Evolutionary conservation across 2,888 invertebrate species (phyloP).

Genomic region (Hyposoter dolosus): DNA sequence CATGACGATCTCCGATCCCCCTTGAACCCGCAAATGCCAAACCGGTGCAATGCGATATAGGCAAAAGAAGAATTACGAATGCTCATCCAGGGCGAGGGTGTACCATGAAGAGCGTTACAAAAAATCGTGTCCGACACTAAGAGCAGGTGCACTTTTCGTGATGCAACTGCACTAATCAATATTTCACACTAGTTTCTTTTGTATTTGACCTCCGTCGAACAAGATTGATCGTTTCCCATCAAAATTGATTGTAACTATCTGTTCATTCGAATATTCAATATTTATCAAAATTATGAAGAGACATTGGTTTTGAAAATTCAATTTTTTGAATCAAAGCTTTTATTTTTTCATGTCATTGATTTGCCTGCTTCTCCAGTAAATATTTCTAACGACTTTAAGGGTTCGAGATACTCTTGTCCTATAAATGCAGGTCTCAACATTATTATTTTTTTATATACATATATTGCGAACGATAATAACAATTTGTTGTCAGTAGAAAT

Average conservation of each 20-base stretch:
- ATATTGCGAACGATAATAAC: not conserved
- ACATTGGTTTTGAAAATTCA: not conserved
- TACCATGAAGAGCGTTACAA: conserved; percentile 25
- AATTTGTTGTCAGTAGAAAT: not conserved
- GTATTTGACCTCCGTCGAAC: not conserved
- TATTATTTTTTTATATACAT: not conserved
- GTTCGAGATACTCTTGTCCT: not conserved
- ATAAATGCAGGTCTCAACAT: not conserved
- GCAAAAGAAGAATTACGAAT: conserved; percentile 21
- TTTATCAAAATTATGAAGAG: not conserved
- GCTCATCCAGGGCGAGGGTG: conserved; percentile 37
- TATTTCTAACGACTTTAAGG: not conserved
- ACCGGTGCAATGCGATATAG: conserved; percentile 26
- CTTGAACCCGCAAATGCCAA: conserved; percentile 38
- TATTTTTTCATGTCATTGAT: no score
- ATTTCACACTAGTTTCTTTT: conserved; percentile 26
- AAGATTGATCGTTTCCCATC: not conserved
- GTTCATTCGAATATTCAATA: not conserved
- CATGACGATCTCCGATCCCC: conserved; percentile 28
- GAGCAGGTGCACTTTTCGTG: conserved; percentile 58
- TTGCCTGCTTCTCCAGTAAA: no score
- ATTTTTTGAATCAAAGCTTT: not conserved
- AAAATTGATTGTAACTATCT: not conserved
- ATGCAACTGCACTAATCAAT: conserved; percentile 16
- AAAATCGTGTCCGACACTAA: conserved; percentile 36